These are phyloP conservation scores for Scleropages formosus DNA, from an alignment of 2,797 vertebrate species.

Conservation along the genomic window DNA sequence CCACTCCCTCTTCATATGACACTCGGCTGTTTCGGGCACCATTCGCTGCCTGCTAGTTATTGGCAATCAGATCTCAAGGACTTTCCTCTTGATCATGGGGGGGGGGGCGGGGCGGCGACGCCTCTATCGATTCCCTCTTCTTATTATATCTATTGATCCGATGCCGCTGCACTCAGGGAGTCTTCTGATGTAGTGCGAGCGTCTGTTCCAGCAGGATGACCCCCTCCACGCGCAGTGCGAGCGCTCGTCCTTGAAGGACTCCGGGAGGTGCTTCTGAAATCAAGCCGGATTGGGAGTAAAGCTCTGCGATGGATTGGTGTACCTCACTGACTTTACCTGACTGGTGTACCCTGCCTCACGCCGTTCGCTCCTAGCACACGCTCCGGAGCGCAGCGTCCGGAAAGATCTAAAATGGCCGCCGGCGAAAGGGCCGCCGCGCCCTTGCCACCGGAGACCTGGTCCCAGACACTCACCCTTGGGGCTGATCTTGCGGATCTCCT, in stretches of 20 bases:
- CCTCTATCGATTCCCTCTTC: not conserved
- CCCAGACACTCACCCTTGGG: slow-evolving; percentile 70
- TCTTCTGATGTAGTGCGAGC: not conserved
- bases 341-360: no score
- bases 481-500: slow-evolving; percentile 84
- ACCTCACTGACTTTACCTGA: no score
- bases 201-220: not conserved
- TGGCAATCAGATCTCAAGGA: not conserved
- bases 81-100: not conserved
- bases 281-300: not conserved
- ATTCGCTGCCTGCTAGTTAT: not conserved
- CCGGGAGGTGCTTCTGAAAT: not conserved
- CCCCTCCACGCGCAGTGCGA: not conserved
- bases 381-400: not conserved
- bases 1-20: no score
- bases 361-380: not conserved
- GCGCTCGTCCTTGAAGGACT: not conserved
- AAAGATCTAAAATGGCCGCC: not conserved
- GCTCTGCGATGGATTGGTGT: no score
- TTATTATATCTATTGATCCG: not conserved
- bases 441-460: no score
- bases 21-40: not conserved
- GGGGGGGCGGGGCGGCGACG: not conserved
- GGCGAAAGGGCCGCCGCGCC: not conserved
- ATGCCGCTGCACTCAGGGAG: not conserved